Conservation (phyloP, 2,797 vertebrate species). For the Delichon dasypus region DNA sequence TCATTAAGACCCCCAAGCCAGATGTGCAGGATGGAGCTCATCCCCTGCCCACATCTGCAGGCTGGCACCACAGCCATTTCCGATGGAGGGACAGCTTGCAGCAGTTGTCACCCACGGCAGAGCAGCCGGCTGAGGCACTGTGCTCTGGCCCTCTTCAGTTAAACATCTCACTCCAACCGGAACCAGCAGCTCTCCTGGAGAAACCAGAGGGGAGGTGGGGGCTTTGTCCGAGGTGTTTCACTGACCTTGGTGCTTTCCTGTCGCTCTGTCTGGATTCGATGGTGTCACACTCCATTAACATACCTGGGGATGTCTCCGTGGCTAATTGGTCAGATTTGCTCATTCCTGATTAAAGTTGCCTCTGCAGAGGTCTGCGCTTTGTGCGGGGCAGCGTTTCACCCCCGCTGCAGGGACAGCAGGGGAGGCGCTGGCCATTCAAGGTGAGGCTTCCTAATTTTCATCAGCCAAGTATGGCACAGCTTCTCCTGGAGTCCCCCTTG, state of each 20-base stretch:
- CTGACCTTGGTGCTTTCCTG: background rate
- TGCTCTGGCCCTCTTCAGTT: background rate
- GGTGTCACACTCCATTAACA: fast-evolving
- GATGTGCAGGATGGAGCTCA: background rate
- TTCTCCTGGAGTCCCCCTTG: background rate
- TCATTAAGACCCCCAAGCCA: background rate
- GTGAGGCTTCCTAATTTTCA: background rate
- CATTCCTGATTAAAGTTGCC: background rate
- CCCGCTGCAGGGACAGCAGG: background rate
- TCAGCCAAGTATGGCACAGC: fast-evolving
- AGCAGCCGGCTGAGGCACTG: background rate
- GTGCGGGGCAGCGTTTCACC: background rate
- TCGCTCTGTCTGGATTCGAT: fast-evolving
- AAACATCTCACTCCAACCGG: background rate
- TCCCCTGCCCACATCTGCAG: background rate
- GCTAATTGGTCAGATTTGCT: background rate
- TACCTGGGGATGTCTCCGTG: background rate
- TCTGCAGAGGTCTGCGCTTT: background rate
- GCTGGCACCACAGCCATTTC: background rate
- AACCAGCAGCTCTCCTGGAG: background rate
- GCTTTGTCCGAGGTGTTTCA: background rate
- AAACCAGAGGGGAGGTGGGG: background rate
- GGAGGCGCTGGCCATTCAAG: background rate
- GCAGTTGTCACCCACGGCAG: background rate
- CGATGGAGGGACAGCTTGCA: background rate